Conservation (phyloP, 2,888 invertebrate species). For the Drosophila diplacantha region DNA sequence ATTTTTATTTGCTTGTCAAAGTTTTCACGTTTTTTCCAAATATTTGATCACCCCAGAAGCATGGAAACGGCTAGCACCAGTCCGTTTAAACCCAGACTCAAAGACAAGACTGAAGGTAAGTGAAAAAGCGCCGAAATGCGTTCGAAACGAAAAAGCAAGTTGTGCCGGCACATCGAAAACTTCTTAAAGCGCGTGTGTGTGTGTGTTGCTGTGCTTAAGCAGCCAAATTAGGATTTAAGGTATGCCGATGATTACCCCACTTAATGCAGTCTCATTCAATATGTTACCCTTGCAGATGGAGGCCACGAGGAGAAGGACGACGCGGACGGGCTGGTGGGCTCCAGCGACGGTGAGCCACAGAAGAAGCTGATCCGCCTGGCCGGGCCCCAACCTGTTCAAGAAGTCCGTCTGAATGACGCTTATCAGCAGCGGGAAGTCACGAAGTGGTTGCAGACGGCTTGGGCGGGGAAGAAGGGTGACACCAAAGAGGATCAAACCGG, state of each 20-base stretch:
- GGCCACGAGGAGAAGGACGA: conserved; percentile 20
- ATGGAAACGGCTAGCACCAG: conserved; percentile 51
- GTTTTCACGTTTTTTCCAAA: conserved; percentile 16
- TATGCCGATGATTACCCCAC: conserved; percentile 62
- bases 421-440: conserved; percentile 58
- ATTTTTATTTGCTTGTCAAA: conserved; percentile 22
- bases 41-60: conserved; percentile 10
- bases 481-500: conserved; percentile 56
- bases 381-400: conserved; percentile 11
- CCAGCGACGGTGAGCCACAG: conserved; percentile 45
- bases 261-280: conserved; percentile 74
- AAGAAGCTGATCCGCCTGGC: conserved; percentile 54
- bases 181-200: conserved; percentile 38
- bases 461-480: conserved; percentile 43
- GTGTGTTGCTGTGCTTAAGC: conserved; percentile 39
- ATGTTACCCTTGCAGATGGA: conserved; percentile 58
- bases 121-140: conserved; percentile 41
- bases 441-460: conserved; percentile 53
- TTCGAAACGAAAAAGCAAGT: conserved; percentile 35
- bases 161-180: conserved; percentile 58
- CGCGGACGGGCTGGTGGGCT: not conserved
- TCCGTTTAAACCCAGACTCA: conserved; percentile 51
- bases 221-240: conserved; percentile 68
- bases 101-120: conserved; percentile 62
- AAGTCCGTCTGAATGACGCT: conserved; percentile 42